Evolutionary conservation across 2,888 invertebrate species (phyloP).

Genomic region (Phytoseiulus persimilis): DNA sequence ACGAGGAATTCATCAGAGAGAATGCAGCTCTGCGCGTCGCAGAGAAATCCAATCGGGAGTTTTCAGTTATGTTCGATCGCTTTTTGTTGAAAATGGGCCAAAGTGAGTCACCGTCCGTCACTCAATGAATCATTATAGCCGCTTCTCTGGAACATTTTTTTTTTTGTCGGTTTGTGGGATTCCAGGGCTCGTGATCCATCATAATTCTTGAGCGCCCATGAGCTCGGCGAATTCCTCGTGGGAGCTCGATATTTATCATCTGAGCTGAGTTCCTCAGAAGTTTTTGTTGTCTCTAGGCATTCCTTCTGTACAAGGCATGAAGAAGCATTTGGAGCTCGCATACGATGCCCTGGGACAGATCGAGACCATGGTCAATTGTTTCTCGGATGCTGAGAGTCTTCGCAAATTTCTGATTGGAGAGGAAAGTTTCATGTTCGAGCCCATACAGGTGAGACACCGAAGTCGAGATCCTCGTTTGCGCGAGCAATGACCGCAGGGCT

Average conservation of each 20-base stretch:
- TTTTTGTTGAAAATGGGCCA: not conserved
- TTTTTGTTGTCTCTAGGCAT: not conserved
- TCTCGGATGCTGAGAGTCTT: conserved; percentile 14
- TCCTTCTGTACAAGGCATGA: not conserved
- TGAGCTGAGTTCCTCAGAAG: too few species aligned
- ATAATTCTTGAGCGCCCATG: too few species aligned
- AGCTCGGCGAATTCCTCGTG: too few species aligned
- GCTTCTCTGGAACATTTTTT: too few species aligned
- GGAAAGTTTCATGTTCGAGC: conserved; percentile 14
- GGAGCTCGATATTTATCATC: too few species aligned
- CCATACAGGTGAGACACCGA: not conserved
- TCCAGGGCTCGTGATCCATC: too few species aligned
- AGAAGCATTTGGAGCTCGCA: not conserved
- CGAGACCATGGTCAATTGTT: conserved; percentile 19
- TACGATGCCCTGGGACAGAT: not conserved
- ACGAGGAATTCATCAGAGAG: not conserved
- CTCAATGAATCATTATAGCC: too few species aligned
- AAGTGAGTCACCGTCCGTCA: not conserved
- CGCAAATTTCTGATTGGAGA: conserved; percentile 9
- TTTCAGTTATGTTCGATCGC: not conserved
- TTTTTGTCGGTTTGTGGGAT: too few species aligned
- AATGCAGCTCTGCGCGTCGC: not conserved
- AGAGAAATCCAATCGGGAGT: not conserved
- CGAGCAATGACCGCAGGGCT: too few species aligned
- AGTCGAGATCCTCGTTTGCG: too few species aligned